phyloP scores from a whole-genome alignment of 2,888 invertebrate genomes.

The Neocrepidodera transversa region DNA sequence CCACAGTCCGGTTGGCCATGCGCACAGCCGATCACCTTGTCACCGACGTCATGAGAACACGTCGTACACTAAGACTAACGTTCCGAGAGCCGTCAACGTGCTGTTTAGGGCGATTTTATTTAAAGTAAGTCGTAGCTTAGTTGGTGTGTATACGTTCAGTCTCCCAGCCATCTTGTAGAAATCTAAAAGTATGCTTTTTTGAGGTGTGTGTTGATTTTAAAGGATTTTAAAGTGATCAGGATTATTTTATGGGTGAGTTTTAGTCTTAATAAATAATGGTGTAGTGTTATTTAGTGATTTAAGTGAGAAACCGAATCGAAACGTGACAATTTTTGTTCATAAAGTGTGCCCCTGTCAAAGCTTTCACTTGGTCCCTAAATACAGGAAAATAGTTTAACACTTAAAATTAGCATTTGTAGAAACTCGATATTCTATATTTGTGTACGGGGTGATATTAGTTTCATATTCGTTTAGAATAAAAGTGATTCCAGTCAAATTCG shows the following conservation, averaged over 20 bases:
- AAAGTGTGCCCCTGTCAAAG: conserved; percentile 52
- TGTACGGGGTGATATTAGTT: conserved; percentile 32
- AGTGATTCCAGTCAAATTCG: conserved; percentile 35
- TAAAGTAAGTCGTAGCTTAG: conserved; percentile 50
- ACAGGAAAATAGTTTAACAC: conserved; percentile 48
- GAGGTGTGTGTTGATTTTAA: conserved; percentile 61
- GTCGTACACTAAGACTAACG: conserved; percentile 49
- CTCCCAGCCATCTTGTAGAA: conserved; percentile 61
- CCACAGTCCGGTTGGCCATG: conserved; percentile 41
- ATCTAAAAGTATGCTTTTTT: conserved; percentile 61
- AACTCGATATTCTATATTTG: conserved; percentile 36
- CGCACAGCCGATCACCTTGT: conserved; percentile 54
- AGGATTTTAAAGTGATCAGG: conserved; percentile 56
- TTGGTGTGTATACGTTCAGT: conserved; percentile 56
- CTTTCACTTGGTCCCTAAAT: conserved; percentile 52
- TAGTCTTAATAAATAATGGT: conserved; percentile 33
- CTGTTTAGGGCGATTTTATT: conserved; percentile 33
- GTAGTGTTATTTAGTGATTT: conserved; percentile 34
- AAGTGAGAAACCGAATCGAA: conserved; percentile 32
- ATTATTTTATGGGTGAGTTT: conserved; percentile 60
- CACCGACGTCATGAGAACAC: conserved; percentile 54
- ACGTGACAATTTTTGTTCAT: conserved; percentile 37
- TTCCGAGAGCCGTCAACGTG: conserved; percentile 25
- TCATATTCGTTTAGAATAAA: conserved; percentile 32
- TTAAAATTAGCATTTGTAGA: conserved; percentile 42